Base-by-base conservation (phyloP, 2,113 vertebrate genomes). In the Candoia aspera region DNA sequence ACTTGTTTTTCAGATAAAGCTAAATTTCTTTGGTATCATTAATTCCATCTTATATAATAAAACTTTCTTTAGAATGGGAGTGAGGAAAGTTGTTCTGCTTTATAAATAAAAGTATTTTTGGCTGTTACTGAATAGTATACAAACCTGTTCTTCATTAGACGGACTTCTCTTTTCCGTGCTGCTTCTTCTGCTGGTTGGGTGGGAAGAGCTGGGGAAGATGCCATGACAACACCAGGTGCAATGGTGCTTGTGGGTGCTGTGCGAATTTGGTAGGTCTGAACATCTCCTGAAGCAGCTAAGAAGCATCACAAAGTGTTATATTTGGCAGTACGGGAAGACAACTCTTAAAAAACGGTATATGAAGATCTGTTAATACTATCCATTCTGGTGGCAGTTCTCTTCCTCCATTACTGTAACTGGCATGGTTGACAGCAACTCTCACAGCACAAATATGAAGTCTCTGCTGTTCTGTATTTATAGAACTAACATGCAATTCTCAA, bases 111-210 rank as follows among this genome's bases (percentile, higher is more conserved):
- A 9, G 55, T 90, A 13, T 90, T 15, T 37, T n/a, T 29, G 17
- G 37, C 26, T 49, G 24, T 46, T 21, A 10, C 59, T 86, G 37
- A 29, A 79, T 53, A 55, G 42, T 26, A 90, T 91, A 96, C 95
- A 0, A 97, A 99, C 99, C 99, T 99, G 98, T 99, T 99, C 96
- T 99, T 99, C 99, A 99, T 99, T 59, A 99, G 98, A 89, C 99
- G 98, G 83, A 99, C 99, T 97, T 99, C 99, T 91, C 99, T 98
- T 97, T 99, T 99, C 73, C 99, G 98, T 0, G 99, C 99, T 0
- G 98, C 99, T 95, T 99, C 99, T 94, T 99, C 99, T 0, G 99
- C 98, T 19, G 97, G 98, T 91, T 98, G 98, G 12, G 98, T 96
- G 0, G 99, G 98, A 64, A 99, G 96, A 37, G 98, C 98, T 12